Percentiles rank a stretch among this genome's conserved stretches.
Conservation (phyloP, 1,140 invertebrate genomes). For the Probaryconus sp. region DNA sequence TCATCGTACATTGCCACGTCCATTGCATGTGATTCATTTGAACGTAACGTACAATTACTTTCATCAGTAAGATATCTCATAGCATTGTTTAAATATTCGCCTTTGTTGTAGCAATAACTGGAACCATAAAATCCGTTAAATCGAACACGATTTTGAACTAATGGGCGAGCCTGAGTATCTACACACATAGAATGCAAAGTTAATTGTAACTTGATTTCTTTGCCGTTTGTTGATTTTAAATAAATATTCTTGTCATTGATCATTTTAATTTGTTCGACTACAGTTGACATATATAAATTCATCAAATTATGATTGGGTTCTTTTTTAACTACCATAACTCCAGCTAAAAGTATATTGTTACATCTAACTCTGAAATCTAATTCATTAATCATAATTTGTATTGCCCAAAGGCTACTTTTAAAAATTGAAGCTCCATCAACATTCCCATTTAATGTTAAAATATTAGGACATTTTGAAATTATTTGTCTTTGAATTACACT, state of each 20-base stretch:
- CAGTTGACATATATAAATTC: constrained; percentile 5
- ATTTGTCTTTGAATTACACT: too few species aligned
- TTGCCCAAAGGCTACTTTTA: too few species aligned
- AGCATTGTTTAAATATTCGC: neutral
- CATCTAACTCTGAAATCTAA: constrained; percentile 3
- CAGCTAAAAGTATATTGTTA: constrained; percentile 3
- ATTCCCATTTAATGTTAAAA: too few species aligned
- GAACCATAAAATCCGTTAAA: constrained; percentile 34
- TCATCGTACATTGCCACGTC: constrained; percentile 5
- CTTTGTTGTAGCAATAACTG: constrained; percentile 34
- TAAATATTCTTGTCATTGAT: neutral
- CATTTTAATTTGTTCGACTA: constrained; percentile 1
- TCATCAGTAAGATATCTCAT: neutral
- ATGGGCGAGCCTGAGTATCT: constrained; percentile 28
- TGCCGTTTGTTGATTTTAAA: neutral
- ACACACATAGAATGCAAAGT: constrained; percentile 5
- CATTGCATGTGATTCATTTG: constrained; percentile 17
- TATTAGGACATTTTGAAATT: too few species aligned
- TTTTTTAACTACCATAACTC: constrained; percentile 8
- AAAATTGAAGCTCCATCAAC: too few species aligned
- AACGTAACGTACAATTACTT: neutral
- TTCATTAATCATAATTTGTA: constrained; percentile 8
- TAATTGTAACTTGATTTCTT: too few species aligned
- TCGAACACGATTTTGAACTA: constrained; percentile 31
- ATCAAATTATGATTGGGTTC: constrained; percentile 9